These are phyloP conservation scores for Leptinotarsa juncta DNA, from an alignment of 2,888 invertebrate species.

Conservation along the genomic window DNA sequence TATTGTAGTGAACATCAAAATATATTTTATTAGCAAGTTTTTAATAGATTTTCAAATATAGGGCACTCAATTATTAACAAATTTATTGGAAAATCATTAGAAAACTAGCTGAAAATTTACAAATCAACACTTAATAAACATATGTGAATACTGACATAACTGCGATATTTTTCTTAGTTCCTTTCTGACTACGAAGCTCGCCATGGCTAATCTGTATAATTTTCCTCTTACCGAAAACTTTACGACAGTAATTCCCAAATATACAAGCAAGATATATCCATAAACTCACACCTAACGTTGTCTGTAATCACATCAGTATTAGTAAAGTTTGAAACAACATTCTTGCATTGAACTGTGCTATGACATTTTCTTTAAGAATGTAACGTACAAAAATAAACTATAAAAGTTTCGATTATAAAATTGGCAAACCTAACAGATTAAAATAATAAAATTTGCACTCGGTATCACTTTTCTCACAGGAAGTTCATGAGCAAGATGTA, in stretches of 20 bases:
- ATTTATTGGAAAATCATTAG: no score
- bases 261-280: background rate
- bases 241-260: background rate
- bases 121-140: no score
- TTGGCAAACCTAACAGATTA: constrained; percentile 33
- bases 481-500: constrained; percentile 45
- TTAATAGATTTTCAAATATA: no score
- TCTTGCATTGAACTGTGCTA: constrained; percentile 17
- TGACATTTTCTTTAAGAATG: background rate
- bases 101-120: no score
- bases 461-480: constrained; percentile 38
- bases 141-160: no score
- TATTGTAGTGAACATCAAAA: no score
- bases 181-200: no score
- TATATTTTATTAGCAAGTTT: no score
- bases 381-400: constrained; percentile 14
- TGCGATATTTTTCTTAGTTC: no score
- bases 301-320: background rate
- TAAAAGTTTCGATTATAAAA: constrained; percentile 14
- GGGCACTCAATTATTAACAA: no score
- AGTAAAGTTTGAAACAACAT: background rate
- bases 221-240: background rate
- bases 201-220: no score
- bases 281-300: background rate
- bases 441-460: constrained; percentile 42